Evolutionary conservation across 2,797 vertebrate species (phyloP), one percentile per base, ranked within the genome.

Genomic region (Galaxias olidus): DNA sequence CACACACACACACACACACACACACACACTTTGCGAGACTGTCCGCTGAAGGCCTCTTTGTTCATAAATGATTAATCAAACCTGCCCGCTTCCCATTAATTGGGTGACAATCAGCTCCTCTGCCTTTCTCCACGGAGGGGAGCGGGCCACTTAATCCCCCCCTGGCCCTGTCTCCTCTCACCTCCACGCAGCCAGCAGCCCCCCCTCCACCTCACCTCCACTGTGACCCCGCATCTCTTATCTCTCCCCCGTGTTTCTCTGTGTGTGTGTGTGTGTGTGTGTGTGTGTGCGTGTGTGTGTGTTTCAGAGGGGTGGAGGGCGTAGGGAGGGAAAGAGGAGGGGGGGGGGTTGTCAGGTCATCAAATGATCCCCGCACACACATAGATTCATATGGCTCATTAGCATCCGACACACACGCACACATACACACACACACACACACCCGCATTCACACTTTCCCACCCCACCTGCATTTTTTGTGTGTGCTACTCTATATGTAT

Each of bases 61-160:
- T 79, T 84, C 75, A 72, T 77, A 71, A 75, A 72, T 86, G 85
- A 92, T 92, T 91, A 92, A 93, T 92, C 86, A 92, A 88, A 87
- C 75, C 66, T 80, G 76, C 83, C 79, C 78, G 79, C 76, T 79
- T 59, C 75, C 59, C 77, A 81, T 83, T 92, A 92, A 93, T 88
- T 91, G 87, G 89, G 80, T 90, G 88, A 88, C 89, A 90, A 88
- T 91, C 88, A 89, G 78, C 61, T 83, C 81, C 75, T 84, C 72
- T 72, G 70, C 66, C 74, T 77, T 69, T 81, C 75, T 72, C 78
- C 42, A 45, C 50, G 82, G 83, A 81, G 68, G 77, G 61, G 73
- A 50, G 72, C 63, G 61, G 77, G 75, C n/a, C 61, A 30, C 45
- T 64, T 81, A 59, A 72, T 77, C 79, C 84, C 84, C 72, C 66